Evolutionary conservation across 2,888 invertebrate genomes (phyloP).

Genomic region (Clivina fossor): DNA sequence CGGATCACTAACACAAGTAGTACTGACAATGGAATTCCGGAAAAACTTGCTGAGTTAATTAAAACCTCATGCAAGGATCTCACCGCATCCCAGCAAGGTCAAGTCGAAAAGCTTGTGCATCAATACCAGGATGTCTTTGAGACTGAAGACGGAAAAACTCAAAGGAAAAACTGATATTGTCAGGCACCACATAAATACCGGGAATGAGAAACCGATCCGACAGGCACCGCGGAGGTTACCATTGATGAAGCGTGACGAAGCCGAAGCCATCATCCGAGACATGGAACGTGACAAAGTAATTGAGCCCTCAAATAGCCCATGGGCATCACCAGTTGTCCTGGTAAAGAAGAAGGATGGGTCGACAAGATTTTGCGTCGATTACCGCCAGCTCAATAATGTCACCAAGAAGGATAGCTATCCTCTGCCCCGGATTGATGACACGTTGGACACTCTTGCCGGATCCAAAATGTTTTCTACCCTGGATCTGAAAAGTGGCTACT

Average conservation of each 20-base stretch:
- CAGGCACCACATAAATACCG: not conserved
- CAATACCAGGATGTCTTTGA: conserved; percentile 3
- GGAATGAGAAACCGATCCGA: not conserved
- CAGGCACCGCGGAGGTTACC: not conserved
- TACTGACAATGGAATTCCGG: not conserved
- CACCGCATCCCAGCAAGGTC: not conserved
- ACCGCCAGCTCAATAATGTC: conserved; percentile 1
- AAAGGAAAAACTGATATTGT: not conserved
- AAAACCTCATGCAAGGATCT: not conserved
- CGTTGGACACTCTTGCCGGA: conserved; percentile 32
- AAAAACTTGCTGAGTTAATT: not conserved
- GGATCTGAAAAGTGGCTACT: not conserved
- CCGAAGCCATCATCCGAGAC: not conserved
- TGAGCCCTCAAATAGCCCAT: conserved; percentile 15
- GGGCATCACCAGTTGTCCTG: conserved; percentile 28
- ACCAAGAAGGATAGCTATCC: conserved; percentile 8
- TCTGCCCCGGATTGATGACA: conserved; percentile 24
- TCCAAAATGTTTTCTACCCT: conserved; percentile 17
- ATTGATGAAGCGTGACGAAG: not conserved
- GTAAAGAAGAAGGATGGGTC: conserved; percentile 36
- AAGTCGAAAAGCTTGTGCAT: not conserved
- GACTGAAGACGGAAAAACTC: not conserved
- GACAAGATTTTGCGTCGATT: conserved; percentile 30
- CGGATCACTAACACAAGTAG: no score
- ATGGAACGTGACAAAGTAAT: not conserved